Base-by-base conservation (phyloP, 2,113 vertebrate species). In the Ursus arctos region DNA sequence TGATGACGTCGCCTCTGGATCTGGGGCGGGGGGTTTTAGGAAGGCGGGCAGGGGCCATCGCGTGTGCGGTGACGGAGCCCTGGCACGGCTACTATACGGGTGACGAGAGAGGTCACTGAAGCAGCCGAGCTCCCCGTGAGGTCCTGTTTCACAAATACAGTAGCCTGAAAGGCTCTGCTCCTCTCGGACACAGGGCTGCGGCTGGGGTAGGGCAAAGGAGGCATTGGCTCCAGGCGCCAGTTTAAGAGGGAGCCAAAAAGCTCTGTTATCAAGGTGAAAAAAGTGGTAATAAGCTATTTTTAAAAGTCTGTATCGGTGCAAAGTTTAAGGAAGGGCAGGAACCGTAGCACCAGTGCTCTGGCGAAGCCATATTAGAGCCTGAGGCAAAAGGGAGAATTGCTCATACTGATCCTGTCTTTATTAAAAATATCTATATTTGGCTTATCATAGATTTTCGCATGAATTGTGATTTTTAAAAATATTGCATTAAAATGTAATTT, bases 61-160 rank as follows among this genome's bases (percentile, higher is more conserved):
- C 4, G 1, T 6, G 31, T 7, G 15, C 6, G 1, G 7, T 31
- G 47, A 80, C 7, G 1, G 2, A 55, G 33, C 26, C 43, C 4
- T 16, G 43, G 63, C 22, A 28, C 33, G 82, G 49, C 6, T 1
- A 5, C 13, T 2, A 24, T 2, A 6, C 14, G 31, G 19, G 57
- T 36, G 74, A 6, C 36, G 28, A 4, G 53, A 6, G 53, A 31
- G 55, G n/a, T n/a, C 47, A 10, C 47, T 3, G 26, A 33, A 26
- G 53, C 9, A 47, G 31, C 1, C 33, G 11, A 47, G 36, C 33
- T 28, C 43, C 6, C 0, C 4, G 19, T 49, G 77, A 65, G 84
- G 40, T 47, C n/a, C 5, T 18, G 24, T 19, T 33, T 67, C 28
- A 47, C 55, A 76, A 28, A 49, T 7, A 36, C 47, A 1, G 40